Evolutionary conservation across 2,113 vertebrate genomes (phyloP).

Genomic region (Syrrhaptes paradoxus): DNA sequence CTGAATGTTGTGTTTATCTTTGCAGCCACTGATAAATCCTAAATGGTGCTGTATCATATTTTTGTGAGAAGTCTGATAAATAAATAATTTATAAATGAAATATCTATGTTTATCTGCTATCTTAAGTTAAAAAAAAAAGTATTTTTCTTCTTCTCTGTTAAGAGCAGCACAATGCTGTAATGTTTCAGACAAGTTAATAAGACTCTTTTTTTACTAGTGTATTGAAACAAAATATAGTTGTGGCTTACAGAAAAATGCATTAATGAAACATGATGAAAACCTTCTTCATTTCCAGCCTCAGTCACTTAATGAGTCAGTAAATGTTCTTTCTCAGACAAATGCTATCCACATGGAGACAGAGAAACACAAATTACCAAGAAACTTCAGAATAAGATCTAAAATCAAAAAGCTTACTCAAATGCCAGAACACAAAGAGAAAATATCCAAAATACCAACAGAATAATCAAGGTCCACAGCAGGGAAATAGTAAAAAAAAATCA

Average conservation of each 20-base stretch:
- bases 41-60: not conserved
- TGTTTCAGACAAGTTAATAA: not conserved
- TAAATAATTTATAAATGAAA: not conserved
- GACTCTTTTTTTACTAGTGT: not conserved
- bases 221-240: not conserved
- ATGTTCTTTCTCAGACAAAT: not conserved
- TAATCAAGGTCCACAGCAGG: not conserved
- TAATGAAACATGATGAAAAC: not conserved
- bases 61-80: not conserved
- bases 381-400: not conserved
- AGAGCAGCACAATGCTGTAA: not conserved
- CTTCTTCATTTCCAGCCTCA: not conserved
- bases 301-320: not conserved
- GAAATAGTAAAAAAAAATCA: not conserved
- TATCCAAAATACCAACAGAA: not conserved
- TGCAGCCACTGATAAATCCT: not conserved
- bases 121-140: not conserved
- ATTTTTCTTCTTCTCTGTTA: not conserved
- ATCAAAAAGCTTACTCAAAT: not conserved
- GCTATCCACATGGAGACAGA: not conserved
- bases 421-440: not conserved
- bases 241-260: not conserved
- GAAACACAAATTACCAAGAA: not conserved
- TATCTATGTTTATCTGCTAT: not conserved
- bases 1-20: not conserved